Evolutionary conservation across 1,140 invertebrate genomes (phyloP).

Genomic region (Aphaenogaster rudis): DNA sequence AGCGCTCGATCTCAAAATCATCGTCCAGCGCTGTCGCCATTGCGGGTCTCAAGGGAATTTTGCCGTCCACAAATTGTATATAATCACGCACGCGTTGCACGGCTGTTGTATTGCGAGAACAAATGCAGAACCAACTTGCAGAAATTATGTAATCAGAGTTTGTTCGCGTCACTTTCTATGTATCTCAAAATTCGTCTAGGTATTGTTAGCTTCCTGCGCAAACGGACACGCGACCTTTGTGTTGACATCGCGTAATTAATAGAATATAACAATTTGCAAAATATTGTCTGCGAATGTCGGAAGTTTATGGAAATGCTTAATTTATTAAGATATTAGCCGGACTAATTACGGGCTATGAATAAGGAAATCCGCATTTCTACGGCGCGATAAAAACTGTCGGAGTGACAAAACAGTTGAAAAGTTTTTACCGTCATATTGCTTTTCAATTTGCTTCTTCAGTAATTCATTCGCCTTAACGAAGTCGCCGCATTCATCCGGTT

Average conservation of each 20-base stretch:
- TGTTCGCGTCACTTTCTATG: background rate
- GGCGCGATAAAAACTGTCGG: background rate
- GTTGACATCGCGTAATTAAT: constrained; percentile 2
- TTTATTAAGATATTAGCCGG: constrained; percentile 43
- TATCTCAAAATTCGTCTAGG: constrained; percentile 2
- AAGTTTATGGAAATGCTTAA: constrained; percentile 23
- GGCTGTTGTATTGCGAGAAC: constrained; percentile 65
- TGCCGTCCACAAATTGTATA: constrained; percentile 76
- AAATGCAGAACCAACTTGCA: constrained; percentile 12
- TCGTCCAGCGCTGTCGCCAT: constrained; percentile 60
- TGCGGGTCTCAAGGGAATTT: constrained; percentile 70
- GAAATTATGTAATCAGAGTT: constrained; percentile 22
- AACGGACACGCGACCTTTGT: background rate
- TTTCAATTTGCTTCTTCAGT: constrained; percentile 70
- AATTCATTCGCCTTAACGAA: constrained; percentile 74
- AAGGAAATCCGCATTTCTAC: constrained; percentile 15
- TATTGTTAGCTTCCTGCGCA: background rate
- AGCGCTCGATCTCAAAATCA: constrained; percentile 46
- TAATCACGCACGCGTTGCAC: constrained; percentile 77
- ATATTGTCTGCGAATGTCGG: background rate
- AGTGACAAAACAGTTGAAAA: constrained; percentile 39
- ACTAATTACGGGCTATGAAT: constrained; percentile 64
- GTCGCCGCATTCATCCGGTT: constrained; percentile 72
- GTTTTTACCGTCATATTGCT: constrained; percentile 77
- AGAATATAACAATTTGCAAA: constrained; percentile 15